A percentile compares a stretch with the other conserved stretches of the same genome.
These are phyloP conservation scores for Calameuta pallipes DNA, from an alignment of 2,888 invertebrate genomes.

Conservation along the genomic window DNA sequence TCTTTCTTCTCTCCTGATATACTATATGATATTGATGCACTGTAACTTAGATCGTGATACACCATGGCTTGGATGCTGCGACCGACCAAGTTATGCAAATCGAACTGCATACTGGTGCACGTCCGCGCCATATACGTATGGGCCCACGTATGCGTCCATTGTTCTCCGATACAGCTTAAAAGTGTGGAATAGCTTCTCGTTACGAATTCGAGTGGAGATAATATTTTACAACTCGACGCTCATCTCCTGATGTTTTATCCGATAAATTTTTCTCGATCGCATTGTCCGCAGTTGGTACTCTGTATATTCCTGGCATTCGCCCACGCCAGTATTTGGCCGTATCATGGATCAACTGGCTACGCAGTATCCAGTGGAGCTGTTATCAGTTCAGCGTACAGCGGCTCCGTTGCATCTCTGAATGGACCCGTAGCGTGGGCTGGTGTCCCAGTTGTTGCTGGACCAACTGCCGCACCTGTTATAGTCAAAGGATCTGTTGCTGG, in stretches of 20 bases:
- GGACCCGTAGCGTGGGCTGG: too few relatives aligned
- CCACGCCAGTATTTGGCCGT: conserved; percentile 45
- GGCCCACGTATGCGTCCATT: background rate
- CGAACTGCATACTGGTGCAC: conserved; percentile 20
- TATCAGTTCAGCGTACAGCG: too few relatives aligned
- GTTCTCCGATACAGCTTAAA: too few relatives aligned
- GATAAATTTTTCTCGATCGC: too few relatives aligned
- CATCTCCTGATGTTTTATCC: too few relatives aligned
- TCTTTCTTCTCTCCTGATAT: too few relatives aligned
- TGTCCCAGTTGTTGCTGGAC: conserved; percentile 19
- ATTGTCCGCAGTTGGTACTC: conserved; percentile 27
- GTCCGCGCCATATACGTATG: conserved; percentile 1
- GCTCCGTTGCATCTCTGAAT: too few relatives aligned
- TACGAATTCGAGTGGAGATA: too few relatives aligned
- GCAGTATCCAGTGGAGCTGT: conserved; percentile 40
- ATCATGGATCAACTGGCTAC: conserved; percentile 41
- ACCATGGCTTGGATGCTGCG: conserved; percentile 33
- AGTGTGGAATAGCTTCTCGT: too few relatives aligned
- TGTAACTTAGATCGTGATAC: conserved; percentile 6
- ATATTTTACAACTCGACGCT: too few relatives aligned
- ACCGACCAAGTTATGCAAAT: conserved; percentile 51
- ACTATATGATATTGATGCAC: too few relatives aligned
- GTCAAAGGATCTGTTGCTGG: conserved; percentile 26
- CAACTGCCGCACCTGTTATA: conserved; percentile 18
- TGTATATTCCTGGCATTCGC: conserved; percentile 35